Evolutionary conservation across 2,797 vertebrate genomes (phyloP).

Genomic region (Allobates femoralis): DNA sequence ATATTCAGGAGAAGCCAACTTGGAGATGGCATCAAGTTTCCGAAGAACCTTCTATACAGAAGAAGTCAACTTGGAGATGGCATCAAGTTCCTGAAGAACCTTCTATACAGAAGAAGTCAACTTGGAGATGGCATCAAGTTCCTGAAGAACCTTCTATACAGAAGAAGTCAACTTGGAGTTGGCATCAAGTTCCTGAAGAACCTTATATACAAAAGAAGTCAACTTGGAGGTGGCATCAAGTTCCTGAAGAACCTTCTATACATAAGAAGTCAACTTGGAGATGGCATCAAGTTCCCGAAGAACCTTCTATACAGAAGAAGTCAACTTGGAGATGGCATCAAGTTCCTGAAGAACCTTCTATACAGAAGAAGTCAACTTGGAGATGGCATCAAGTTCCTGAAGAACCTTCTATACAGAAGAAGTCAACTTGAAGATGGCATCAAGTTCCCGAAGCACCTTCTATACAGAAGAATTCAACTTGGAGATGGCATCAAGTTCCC

Average conservation of each 20-base stretch:
- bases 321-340: too few species aligned
- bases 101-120: background rate
- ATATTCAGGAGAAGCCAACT: background rate
- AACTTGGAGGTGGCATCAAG: too few species aligned
- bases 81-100: background rate
- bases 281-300: background rate
- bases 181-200: background rate
- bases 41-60: too few species aligned
- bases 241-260: background rate
- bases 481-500: too few species aligned
- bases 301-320: background rate
- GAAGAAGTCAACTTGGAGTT: background rate
- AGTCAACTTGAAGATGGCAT: too few species aligned
- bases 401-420: background rate
- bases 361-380: background rate
- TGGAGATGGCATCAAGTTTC: background rate
- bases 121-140: too few species aligned
- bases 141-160: background rate
- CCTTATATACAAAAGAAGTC: background rate
- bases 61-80: too few species aligned
- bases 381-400: background rate
- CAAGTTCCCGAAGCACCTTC: background rate
- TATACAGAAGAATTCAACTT: background rate
- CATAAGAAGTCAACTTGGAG: background rate
- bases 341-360: background rate